Conservation (phyloP, 2,888 invertebrate genomes). For the Dermolepida albohirtum region DNA sequence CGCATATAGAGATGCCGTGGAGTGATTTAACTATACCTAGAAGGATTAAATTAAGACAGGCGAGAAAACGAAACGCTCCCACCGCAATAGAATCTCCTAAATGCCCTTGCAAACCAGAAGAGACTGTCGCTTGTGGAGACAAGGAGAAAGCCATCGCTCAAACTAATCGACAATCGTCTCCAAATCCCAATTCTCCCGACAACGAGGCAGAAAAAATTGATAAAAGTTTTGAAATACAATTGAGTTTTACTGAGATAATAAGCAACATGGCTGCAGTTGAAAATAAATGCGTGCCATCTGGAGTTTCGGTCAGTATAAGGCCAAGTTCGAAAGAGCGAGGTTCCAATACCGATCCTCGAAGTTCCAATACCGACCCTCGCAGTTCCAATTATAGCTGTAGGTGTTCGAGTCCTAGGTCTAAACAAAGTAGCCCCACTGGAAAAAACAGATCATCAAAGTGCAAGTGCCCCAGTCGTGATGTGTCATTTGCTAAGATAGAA, state of each 20-base stretch:
- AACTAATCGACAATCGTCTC: neutral
- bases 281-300: slow-evolving; percentile 7
- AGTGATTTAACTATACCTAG: slow-evolving; percentile 46
- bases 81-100: neutral
- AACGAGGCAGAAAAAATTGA: slow-evolving; percentile 2
- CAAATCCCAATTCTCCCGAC: neutral
- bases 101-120: neutral
- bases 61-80: slow-evolving; percentile 18
- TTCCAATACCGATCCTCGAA: neutral
- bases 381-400: slow-evolving; percentile 6
- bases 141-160: neutral
- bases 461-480: slow-evolving; percentile 5
- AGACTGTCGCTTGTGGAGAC: slow-evolving; percentile 10
- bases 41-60: slow-evolving; percentile 40
- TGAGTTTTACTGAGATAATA: slow-evolving; percentile 32
- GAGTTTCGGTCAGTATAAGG: neutral
- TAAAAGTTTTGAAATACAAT: slow-evolving; percentile 30
- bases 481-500: slow-evolving; percentile 11
- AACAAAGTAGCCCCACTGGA: neutral
- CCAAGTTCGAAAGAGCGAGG: neutral
- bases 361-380: neutral
- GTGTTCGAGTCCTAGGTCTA: neutral
- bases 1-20: slow-evolving; percentile 50
- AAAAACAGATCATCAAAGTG: slow-evolving; percentile 5
- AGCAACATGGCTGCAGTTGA: slow-evolving; percentile 3